Evolutionary conservation across 2,113 vertebrate species (phyloP).

Genomic region (Semnopithecus entellus): DNA sequence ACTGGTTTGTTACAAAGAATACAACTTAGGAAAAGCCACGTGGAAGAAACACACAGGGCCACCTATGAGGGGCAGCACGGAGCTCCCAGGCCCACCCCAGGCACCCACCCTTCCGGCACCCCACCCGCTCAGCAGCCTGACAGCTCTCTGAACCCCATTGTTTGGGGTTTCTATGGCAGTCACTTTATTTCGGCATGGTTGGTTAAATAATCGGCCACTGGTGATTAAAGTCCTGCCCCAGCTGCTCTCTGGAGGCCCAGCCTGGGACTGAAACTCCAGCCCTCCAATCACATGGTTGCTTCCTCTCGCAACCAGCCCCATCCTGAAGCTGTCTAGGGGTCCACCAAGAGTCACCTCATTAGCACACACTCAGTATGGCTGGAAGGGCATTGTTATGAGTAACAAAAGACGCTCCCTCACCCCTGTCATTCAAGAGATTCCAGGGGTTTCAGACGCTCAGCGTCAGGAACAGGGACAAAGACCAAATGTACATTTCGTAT

Average conservation of each 20-base stretch:
- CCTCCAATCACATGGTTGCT: not conserved
- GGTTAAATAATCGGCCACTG: not conserved
- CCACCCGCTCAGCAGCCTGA: fast-evolving
- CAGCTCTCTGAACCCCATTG: not conserved
- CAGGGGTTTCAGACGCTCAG: not conserved
- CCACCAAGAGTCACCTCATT: not conserved
- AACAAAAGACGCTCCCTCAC: not conserved
- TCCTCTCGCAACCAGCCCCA: not conserved
- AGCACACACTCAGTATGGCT: not conserved
- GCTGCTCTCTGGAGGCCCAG: no score
- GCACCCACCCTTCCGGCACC: not conserved
- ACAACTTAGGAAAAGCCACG: not conserved
- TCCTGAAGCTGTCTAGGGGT: not conserved
- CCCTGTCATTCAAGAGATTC: not conserved
- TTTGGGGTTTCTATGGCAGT: not conserved
- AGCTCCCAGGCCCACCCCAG: not conserved
- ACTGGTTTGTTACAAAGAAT: not conserved
- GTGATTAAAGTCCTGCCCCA: not conserved
- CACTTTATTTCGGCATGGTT: fast-evolving
- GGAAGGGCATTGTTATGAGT: not conserved
- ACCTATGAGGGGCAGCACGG: not conserved
- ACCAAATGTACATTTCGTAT: not conserved
- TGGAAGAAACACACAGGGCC: not conserved
- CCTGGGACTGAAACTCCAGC: not conserved
- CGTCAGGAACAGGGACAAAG: not conserved